Evolutionary conservation across 1,140 invertebrate genomes (phyloP).

Genomic region (Calliphora vicina): DNA sequence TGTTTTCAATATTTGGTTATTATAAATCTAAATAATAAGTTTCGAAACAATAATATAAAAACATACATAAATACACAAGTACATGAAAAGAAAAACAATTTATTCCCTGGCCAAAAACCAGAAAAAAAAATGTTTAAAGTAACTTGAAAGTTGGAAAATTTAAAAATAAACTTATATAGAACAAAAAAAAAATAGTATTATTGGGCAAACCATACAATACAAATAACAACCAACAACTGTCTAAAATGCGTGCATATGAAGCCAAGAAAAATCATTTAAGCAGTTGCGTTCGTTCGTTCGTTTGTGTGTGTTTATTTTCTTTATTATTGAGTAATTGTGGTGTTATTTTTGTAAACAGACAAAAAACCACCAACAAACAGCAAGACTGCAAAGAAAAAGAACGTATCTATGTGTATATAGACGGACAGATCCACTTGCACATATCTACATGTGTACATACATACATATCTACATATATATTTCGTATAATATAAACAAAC

Average conservation of each 20-base stretch:
- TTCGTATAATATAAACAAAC: not conserved
- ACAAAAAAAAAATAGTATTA: not conserved
- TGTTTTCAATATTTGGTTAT: too few relatives aligned
- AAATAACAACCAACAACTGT: not conserved
- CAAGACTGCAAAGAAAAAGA: not conserved
- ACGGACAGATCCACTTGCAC: not conserved
- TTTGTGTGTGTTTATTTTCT: not conserved
- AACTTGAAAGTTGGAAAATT: not conserved
- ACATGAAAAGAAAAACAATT: not conserved
- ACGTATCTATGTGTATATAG: not conserved
- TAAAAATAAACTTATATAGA: constrained; percentile 23
- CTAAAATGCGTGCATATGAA: constrained; percentile 28
- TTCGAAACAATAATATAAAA: not conserved
- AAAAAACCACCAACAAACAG: constrained; percentile 2
- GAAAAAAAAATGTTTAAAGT: not conserved
- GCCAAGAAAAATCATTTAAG: constrained; percentile 22
- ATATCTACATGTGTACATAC: not conserved
- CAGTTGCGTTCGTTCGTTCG: not conserved
- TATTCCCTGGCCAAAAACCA: constrained; percentile 15
- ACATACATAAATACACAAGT: not conserved
- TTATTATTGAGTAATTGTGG: constrained; percentile 16
- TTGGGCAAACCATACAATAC: not conserved
- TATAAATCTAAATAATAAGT: too few relatives aligned
- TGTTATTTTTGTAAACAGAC: constrained; percentile 10
- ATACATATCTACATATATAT: not conserved